phyloP scores from a whole-genome alignment of 1,140 invertebrate genomes.

The Luehdorfia chinensis region DNA sequence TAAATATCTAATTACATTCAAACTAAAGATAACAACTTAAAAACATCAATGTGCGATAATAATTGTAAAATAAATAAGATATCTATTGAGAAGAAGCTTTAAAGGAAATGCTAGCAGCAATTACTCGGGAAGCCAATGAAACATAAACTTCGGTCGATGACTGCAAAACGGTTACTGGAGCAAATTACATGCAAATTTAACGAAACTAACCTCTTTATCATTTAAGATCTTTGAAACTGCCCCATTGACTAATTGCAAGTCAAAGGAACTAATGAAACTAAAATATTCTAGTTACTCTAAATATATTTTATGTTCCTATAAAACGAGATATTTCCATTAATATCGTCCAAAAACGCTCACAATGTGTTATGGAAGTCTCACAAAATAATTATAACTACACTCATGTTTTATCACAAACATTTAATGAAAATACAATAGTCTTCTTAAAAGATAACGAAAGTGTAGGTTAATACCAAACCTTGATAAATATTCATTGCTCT shows the following conservation, averaged over 20 bases:
- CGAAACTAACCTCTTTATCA: constrained; percentile 11
- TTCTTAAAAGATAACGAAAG: too few relatives aligned
- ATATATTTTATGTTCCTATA: too few relatives aligned
- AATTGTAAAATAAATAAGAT: background rate
- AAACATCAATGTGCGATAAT: background rate
- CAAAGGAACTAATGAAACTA: too few relatives aligned
- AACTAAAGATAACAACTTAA: background rate
- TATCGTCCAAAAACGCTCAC: too few relatives aligned
- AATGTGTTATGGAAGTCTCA: too few relatives aligned
- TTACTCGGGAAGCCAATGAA: background rate
- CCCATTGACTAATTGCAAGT: too few relatives aligned
- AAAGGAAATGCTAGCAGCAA: constrained; percentile 1
- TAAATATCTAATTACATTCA: background rate
- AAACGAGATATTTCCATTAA: too few relatives aligned
- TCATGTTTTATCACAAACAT: background rate
- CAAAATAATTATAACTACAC: too few relatives aligned
- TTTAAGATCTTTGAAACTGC: constrained; percentile 1
- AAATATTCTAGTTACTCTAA: too few relatives aligned
- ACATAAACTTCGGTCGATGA: constrained; percentile 2
- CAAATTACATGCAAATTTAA: constrained; percentile 12
- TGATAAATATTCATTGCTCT: too few relatives aligned
- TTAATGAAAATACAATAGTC: too few relatives aligned
- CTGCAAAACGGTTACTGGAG: constrained; percentile 10
- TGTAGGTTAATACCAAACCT: too few relatives aligned
- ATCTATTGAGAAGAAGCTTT: background rate